phyloP scores from a whole-genome alignment of 1,140 invertebrate genomes.

The Luehdorfia chinensis region DNA sequence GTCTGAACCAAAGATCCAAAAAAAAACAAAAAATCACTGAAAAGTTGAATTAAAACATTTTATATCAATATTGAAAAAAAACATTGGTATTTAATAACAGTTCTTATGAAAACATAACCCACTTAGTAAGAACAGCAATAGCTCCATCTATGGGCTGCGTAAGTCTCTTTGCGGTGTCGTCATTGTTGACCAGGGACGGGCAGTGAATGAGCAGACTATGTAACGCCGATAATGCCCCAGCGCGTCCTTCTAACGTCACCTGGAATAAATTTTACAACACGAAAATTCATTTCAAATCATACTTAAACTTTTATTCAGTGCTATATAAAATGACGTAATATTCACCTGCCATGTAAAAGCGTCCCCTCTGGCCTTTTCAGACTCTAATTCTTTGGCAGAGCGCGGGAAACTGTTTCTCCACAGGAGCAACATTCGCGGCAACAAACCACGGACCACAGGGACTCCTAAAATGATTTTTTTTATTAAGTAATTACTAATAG shows the following conservation, averaged over 20 bases:
- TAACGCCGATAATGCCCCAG: conserved; percentile 96
- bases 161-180: conserved; percentile 91
- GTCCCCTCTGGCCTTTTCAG: conserved; percentile 97
- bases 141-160: conserved; percentile 95
- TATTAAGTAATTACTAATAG: too few species aligned
- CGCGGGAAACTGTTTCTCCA: conserved; percentile 99
- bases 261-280: conserved; percentile 24
- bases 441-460: conserved; percentile 91
- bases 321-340: neutral
- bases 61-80: too few species aligned
- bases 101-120: too few species aligned
- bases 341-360: conserved; percentile 97
- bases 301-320: too few species aligned
- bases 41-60: too few species aligned
- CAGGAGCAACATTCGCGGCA: conserved; percentile 94
- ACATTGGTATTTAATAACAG: too few species aligned
- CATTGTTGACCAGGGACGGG: conserved; percentile 93
- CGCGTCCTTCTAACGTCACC: conserved; percentile 96
- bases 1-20: too few species aligned
- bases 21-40: too few species aligned
- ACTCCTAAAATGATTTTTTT: conserved; percentile 82
- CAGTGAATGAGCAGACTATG: conserved; percentile 95
- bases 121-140: conserved; percentile 96
- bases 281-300: too few species aligned
- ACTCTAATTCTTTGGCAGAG: conserved; percentile 96